Percentiles rank a stretch among this genome's conserved stretches.
These are phyloP conservation scores for Bedellia somnulentella DNA, from an alignment of 2,888 invertebrate genomes.

Conservation along the genomic window DNA sequence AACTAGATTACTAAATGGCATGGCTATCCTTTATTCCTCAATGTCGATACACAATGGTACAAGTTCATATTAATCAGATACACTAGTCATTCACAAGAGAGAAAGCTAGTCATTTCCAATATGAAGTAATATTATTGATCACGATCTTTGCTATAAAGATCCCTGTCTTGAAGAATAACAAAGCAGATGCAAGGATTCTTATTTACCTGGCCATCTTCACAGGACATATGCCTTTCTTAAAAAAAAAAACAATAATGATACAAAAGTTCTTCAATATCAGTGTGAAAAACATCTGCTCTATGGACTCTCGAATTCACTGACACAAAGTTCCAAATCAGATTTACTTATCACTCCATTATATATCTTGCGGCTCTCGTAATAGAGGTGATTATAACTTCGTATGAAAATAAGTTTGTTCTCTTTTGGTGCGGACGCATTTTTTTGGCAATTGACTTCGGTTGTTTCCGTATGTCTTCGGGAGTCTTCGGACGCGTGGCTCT, in stretches of 20 bases:
- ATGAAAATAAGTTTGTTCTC: no score
- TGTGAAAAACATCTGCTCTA: conserved; percentile 48
- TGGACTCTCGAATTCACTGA: neutral
- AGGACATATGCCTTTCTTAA: conserved; percentile 40
- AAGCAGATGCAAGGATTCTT: conserved; percentile 13
- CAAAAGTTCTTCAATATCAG: conserved; percentile 42
- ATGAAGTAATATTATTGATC: no score
- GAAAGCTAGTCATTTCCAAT: no score
- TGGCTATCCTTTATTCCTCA: no score
- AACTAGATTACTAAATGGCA: no score
- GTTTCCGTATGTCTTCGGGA: conserved; percentile 24
- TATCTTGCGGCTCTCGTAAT: neutral
- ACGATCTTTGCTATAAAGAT: no score
- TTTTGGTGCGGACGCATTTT: no score
- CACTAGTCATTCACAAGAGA: no score
- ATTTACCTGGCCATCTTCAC: conserved; percentile 36
- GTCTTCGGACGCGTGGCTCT: conserved; percentile 32
- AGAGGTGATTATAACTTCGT: neutral
- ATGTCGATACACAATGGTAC: no score
- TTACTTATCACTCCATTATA: neutral
- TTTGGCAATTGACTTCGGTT: conserved; percentile 27
- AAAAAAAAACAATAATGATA: conserved; percentile 45
- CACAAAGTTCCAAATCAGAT: neutral
- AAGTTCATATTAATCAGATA: no score
- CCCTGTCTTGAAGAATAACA: no score